Evolutionary conservation across 2,888 invertebrate species (phyloP).

Genomic region (Coecobrya sp.): DNA sequence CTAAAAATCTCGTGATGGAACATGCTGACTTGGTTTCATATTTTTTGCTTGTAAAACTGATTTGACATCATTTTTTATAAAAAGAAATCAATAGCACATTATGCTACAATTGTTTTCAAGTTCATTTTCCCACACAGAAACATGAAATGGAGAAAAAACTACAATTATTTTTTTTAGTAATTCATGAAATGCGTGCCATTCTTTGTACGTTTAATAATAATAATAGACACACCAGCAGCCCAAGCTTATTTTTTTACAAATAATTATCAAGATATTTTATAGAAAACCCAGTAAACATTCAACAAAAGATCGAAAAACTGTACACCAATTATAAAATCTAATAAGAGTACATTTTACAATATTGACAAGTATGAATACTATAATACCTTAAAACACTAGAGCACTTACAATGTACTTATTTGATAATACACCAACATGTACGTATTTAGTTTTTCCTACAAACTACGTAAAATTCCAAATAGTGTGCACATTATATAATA

Average conservation of each 20-base stretch:
- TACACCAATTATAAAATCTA: constrained; percentile 66
- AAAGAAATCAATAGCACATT: neutral
- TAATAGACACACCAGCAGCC: constrained; percentile 80
- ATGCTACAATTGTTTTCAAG: neutral
- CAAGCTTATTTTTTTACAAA: constrained; percentile 65
- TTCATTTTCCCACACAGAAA: neutral
- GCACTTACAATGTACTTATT: constrained; percentile 24
- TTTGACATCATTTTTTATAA: constrained; percentile 5
- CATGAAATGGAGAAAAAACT: constrained; percentile 35
- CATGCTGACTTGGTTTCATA: constrained; percentile 45
- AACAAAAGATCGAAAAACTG: constrained; percentile 62
- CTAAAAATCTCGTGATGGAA: constrained; percentile 70
- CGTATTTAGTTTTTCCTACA: constrained; percentile 57
- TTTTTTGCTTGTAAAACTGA: constrained; percentile 10
- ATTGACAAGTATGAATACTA: constrained; percentile 70
- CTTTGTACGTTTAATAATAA: constrained; percentile 69
- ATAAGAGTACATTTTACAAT: constrained; percentile 54
- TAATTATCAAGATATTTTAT: constrained; percentile 53
- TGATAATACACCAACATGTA: constrained; percentile 61
- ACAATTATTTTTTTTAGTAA: constrained; percentile 15
- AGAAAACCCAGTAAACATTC: constrained; percentile 62
- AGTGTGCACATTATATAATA: constrained; percentile 61
- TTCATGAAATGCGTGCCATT: constrained; percentile 63
- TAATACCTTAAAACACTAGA: constrained; percentile 70
- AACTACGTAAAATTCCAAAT: constrained; percentile 68